phyloP scores from a whole-genome alignment of 2,113 vertebrate genomes.

The Neolamprologus caudopunctatus region DNA sequence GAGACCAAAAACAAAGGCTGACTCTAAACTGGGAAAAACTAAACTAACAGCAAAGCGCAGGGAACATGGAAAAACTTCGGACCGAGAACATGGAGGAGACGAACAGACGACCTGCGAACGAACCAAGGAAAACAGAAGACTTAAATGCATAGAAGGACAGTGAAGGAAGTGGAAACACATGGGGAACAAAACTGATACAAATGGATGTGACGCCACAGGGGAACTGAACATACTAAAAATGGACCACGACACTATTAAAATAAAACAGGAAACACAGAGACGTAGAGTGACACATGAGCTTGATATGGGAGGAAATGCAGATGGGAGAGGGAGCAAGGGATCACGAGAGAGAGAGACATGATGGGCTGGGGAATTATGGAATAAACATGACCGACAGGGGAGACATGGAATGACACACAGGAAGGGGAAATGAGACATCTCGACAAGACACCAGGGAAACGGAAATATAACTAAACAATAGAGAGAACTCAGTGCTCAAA shows the following conservation, averaged over 20 bases:
- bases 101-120: accelerated
- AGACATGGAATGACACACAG: background rate
- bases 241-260: background rate
- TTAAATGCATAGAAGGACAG: accelerated
- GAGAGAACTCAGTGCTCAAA: background rate
- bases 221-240: background rate
- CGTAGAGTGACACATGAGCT: background rate
- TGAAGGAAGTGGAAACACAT: background rate
- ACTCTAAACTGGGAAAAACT: background rate
- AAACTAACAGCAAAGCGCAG: background rate
- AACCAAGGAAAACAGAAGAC: background rate
- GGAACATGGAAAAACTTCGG: background rate
- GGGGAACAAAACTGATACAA: background rate
- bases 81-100: accelerated
- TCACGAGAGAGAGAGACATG: background rate
- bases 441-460: background rate
- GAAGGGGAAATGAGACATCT: accelerated
- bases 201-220: accelerated
- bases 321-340: background rate
- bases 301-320: accelerated
- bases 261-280: background rate
- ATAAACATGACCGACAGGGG: background rate
- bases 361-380: background rate
- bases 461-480: background rate
- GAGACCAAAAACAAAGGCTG: background rate